Conservation (phyloP, 2,797 vertebrate species). For the Brotula barbata region DNA sequence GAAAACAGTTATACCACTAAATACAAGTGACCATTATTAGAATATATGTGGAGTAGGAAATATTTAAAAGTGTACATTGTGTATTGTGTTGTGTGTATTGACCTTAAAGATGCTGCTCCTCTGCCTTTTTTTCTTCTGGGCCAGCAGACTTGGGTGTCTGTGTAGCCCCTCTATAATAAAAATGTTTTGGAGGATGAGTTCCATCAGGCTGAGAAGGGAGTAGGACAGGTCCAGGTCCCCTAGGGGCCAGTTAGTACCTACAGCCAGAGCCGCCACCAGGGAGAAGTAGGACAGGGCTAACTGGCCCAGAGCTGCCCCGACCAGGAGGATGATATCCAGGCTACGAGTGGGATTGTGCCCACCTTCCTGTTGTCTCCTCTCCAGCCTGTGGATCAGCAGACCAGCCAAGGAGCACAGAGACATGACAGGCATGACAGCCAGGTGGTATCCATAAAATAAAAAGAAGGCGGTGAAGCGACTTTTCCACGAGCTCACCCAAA, state of each 20-base stretch:
- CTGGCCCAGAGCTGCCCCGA: constrained; percentile 84
- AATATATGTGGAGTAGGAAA: no score
- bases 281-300: constrained; percentile 87
- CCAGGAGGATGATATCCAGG: constrained; percentile 85
- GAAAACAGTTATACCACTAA: no score
- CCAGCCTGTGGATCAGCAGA: constrained; percentile 78
- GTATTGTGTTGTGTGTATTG: constrained; percentile 4
- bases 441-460: constrained; percentile 84
- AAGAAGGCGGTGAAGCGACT: constrained; percentile 70
- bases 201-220: constrained; percentile 84
- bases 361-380: constrained; percentile 75
- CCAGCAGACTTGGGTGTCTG: constrained; percentile 54
- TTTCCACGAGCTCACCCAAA: constrained; percentile 69
- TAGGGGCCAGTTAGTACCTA: constrained; percentile 58
- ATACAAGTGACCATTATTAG: no score
- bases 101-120: constrained; percentile 57
- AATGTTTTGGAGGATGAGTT: constrained; percentile 87
- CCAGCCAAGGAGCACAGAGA: constrained; percentile 76
- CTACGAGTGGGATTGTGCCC: constrained; percentile 87
- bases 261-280: constrained; percentile 84
- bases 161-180: constrained; percentile 91
- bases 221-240: constrained; percentile 84
- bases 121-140: constrained; percentile 36
- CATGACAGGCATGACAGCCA: constrained; percentile 83
- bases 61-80: no score